phyloP scores from a whole-genome alignment of 1,140 invertebrate genomes.

The Acromyrmex echinatior region DNA sequence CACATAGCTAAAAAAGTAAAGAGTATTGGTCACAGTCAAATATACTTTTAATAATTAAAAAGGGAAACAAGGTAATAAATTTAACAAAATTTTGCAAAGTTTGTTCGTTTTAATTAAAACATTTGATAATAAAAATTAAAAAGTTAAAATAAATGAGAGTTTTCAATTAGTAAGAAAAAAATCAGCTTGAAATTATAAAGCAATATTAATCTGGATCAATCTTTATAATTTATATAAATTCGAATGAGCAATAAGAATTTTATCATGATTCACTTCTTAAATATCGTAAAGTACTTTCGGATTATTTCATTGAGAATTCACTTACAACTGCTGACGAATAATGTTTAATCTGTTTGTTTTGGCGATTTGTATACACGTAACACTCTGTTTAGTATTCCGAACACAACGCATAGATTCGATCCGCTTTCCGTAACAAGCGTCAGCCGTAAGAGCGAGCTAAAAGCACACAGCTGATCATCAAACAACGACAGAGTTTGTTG shows the following conservation, averaged over 20 bases:
- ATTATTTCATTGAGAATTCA: neutral
- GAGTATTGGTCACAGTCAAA: neutral
- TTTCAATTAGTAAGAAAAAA: neutral
- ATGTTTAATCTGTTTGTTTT: neutral
- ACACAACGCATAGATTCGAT: neutral
- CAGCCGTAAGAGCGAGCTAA: neutral
- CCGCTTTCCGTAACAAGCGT: neutral
- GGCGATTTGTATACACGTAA: neutral
- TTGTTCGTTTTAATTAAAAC: neutral
- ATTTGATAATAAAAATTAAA: neutral
- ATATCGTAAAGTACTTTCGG: neutral
- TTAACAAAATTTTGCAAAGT: neutral
- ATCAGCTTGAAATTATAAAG: neutral
- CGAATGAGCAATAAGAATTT: slow-evolving; percentile 24
- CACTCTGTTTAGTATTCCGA: neutral
- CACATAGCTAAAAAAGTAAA: too few species aligned
- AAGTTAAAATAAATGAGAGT: neutral
- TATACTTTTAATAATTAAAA: neutral
- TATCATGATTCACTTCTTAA: neutral
- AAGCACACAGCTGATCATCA: slow-evolving; percentile 14
- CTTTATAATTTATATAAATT: neutral
- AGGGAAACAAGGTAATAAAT: neutral
- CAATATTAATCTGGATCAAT: neutral
- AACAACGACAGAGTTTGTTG: slow-evolving; percentile 49
- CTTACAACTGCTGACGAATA: neutral